These are phyloP conservation scores for Emmelina monodactyla DNA, from an alignment of 2,888 invertebrate species.

Conservation along the genomic window DNA sequence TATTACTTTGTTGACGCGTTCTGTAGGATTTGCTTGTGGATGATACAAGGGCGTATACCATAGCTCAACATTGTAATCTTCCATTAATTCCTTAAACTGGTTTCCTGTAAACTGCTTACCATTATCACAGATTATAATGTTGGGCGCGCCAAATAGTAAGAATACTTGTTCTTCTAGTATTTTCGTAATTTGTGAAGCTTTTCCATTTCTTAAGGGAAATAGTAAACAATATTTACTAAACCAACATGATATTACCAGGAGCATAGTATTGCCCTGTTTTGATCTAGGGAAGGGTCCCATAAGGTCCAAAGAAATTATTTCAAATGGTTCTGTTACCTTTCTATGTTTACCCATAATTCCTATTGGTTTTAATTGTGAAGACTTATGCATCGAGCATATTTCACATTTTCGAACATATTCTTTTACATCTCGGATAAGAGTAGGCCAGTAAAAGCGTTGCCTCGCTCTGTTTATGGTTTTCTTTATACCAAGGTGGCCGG, in stretches of 20 bases:
- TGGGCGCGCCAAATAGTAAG: constrained; percentile 12
- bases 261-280: constrained; percentile 8
- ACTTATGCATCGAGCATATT: constrained; percentile 9
- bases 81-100: constrained; percentile 10
- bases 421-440: constrained; percentile 7
- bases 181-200: constrained; percentile 8
- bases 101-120: constrained; percentile 14
- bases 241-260: constrained; percentile 9
- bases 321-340: constrained; percentile 8
- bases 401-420: constrained; percentile 9
- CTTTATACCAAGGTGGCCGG: constrained; percentile 9
- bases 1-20: constrained; percentile 22
- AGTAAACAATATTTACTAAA: constrained; percentile 10
- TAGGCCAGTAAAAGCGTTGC: constrained; percentile 11
- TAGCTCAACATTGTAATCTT: constrained; percentile 5
- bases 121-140: constrained; percentile 14
- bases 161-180: constrained; percentile 13
- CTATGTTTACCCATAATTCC: constrained; percentile 11
- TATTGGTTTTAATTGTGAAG: constrained; percentile 2
- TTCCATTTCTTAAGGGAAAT: constrained; percentile 10
- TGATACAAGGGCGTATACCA: constrained; percentile 19
- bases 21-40: constrained; percentile 26
- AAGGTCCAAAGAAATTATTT: constrained; percentile 10
- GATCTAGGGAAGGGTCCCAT: constrained; percentile 12
- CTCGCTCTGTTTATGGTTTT: constrained; percentile 5